A percentile compares a stretch with the other conserved stretches of the same genome.
Conservation (phyloP, 1,140 invertebrate genomes). For the Caenorhabditis latens region DNA sequence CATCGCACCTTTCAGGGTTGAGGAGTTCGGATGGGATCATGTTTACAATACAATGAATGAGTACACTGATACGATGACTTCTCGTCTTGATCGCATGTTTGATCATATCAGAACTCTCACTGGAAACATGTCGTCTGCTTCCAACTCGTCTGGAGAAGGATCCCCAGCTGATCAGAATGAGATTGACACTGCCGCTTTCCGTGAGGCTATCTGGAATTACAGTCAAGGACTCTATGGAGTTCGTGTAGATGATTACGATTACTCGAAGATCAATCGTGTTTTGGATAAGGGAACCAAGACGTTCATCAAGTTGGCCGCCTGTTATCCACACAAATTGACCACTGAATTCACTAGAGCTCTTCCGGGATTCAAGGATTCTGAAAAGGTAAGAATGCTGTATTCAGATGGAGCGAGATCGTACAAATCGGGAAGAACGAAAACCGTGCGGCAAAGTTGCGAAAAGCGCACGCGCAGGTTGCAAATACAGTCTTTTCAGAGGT, state of each 20-base stretch:
- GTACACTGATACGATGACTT: slow-evolving; percentile 31
- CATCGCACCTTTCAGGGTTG: slow-evolving; percentile 24
- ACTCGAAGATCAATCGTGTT: slow-evolving; percentile 10
- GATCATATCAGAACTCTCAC: slow-evolving; percentile 37
- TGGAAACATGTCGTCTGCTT: not conserved
- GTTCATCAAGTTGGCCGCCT: slow-evolving; percentile 27
- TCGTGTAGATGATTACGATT: slow-evolving; percentile 46
- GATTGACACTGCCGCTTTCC: slow-evolving; percentile 32
- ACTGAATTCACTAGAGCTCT: slow-evolving; percentile 39
- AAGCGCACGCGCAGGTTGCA: too few relatives aligned
- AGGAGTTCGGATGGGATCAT: slow-evolving; percentile 51
- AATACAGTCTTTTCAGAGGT: too few relatives aligned
- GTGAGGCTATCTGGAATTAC: slow-evolving; percentile 44
- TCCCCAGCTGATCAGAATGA: slow-evolving; percentile 14
- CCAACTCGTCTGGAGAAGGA: slow-evolving; percentile 14
- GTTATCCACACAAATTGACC: slow-evolving; percentile 37
- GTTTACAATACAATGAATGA: slow-evolving; percentile 38
- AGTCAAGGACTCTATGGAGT: slow-evolving; percentile 37
- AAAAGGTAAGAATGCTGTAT: too few relatives aligned
- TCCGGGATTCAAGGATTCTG: slow-evolving; percentile 38
- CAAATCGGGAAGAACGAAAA: too few relatives aligned
- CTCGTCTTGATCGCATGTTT: slow-evolving; percentile 37
- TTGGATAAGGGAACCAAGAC: slow-evolving; percentile 39
- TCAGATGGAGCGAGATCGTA: too few relatives aligned
- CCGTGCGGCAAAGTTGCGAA: too few relatives aligned